Evolutionary conservation across 2,113 vertebrate genomes (phyloP), one percentile per base, ranked within the genome.

Genomic region (Varanus salvator): DNA sequence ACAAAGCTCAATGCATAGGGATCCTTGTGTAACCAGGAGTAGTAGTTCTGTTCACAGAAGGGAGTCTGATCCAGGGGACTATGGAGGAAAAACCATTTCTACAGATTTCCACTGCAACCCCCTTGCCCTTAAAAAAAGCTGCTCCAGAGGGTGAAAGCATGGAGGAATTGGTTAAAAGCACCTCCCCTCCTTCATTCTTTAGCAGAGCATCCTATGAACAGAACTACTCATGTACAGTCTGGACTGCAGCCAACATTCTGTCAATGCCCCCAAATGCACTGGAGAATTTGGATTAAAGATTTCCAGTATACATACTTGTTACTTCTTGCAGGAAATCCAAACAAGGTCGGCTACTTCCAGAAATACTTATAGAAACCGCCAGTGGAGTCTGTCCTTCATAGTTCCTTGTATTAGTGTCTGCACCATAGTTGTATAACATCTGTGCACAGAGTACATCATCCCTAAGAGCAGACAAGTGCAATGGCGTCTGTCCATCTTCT

Each of bases 291-390:
- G 92, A 95, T 94, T 94, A 95, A 95, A 89, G 74, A 71, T 69
- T 85, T 69, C 60, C n/a, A 57, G 15, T 69, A 96, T 96, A 99
- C 99, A 95, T 98, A 99, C 99, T 98, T 95, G 99, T 98, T 95
- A 99, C 98, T 96, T 99, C 98, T 96, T 99, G 99, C 86, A 99
- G 97, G 96, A 99, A 99, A 97, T 99, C 99, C 97, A 99, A 97
- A 95, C 99, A 99, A 9, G 99, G 99, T 91, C 99, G 98, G 96
- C 98, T 98, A 97, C 98, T 97, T 93, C 97, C 98, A 88, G 99
- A 99, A 97, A 99, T 98, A 96, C 98, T 99, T 90, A 98, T 97
- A 57, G 98, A 99, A 81, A 99, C 98, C n/a, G 98, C 98, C 93
- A 98, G 94, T 0, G 99, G 98, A 15, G 99, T 99, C 97, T 99